phyloP scores from a whole-genome alignment of 2,797 vertebrate genomes.

The Pampus argenteus region DNA sequence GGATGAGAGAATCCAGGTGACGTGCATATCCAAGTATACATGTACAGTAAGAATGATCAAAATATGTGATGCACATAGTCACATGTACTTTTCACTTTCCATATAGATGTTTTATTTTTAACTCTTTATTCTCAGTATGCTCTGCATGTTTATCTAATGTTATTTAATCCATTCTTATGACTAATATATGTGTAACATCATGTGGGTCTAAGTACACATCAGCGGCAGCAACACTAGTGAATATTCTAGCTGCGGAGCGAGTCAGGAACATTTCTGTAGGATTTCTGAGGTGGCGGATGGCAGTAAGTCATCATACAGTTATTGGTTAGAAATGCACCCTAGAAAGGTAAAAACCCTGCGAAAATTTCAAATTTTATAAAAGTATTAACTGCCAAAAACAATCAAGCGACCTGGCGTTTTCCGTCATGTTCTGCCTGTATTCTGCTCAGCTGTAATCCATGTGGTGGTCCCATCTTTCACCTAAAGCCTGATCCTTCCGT shows the following conservation, averaged over 20 bases:
- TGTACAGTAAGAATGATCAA: not conserved
- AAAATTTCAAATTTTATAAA: constrained; percentile 27
- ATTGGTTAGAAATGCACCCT: constrained; percentile 49
- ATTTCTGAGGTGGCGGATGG: constrained; percentile 58
- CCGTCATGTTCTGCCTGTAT: too few species aligned
- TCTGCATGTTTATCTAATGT: constrained; percentile 10
- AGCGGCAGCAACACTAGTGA: constrained; percentile 10
- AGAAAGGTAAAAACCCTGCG: constrained; percentile 23
- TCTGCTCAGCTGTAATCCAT: not conserved
- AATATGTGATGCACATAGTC: not conserved
- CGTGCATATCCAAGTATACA: not conserved
- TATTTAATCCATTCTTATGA: constrained; percentile 22
- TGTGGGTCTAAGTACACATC: constrained; percentile 20
- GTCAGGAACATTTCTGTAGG: constrained; percentile 26
- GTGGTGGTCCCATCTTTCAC: not conserved
- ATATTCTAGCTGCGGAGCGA: constrained; percentile 29
- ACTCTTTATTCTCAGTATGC: not conserved
- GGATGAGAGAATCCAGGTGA: not conserved
- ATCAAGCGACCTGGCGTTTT: not conserved
- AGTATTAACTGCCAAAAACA: constrained; percentile 17
- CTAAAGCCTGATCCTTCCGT: constrained; percentile 6
- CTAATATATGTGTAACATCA: constrained; percentile 36
- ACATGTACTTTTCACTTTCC: not conserved
- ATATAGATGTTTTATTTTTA: not conserved
- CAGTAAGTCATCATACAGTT: constrained; percentile 54